phyloP scores from a whole-genome alignment of 2,797 vertebrate genomes.

The Hapalemur alaotrensis region DNA sequence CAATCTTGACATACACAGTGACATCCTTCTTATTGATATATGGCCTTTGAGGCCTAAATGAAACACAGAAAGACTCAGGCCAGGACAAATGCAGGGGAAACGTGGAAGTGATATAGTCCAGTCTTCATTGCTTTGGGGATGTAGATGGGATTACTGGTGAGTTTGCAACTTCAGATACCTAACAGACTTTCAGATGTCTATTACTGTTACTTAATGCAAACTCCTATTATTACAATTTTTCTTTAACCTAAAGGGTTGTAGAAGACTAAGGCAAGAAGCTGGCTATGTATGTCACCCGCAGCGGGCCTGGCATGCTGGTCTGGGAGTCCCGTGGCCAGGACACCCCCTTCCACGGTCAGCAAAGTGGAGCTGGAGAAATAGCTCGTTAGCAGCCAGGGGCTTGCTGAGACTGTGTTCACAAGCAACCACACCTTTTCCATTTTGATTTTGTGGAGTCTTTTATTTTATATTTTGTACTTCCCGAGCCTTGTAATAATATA shows the following conservation, averaged over 20 bases:
- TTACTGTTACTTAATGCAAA: neutral
- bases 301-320: neutral
- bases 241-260: neutral
- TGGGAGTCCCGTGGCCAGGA: rapidly evolving
- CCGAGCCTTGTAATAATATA: constrained; percentile 15
- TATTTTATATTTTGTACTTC: constrained; percentile 20
- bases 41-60: neutral
- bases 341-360: neutral
- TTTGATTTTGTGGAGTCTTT: neutral
- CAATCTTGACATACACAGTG: neutral
- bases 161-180: neutral
- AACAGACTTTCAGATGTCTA: neutral
- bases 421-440: neutral
- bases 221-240: neutral
- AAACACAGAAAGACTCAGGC: neutral
- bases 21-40: neutral
- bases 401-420: neutral
- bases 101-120: neutral
- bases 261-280: neutral
- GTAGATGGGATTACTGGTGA: neutral
- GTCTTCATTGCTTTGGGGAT: neutral
- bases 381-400: neutral
- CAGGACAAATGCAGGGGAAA: neutral
- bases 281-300: rapidly evolving
- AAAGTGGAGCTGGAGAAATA: no score